Evolutionary conservation across 2,113 vertebrate genomes (phyloP), one percentile per base, ranked within the genome.

Genomic region (Cyanoliseus patagonus): DNA sequence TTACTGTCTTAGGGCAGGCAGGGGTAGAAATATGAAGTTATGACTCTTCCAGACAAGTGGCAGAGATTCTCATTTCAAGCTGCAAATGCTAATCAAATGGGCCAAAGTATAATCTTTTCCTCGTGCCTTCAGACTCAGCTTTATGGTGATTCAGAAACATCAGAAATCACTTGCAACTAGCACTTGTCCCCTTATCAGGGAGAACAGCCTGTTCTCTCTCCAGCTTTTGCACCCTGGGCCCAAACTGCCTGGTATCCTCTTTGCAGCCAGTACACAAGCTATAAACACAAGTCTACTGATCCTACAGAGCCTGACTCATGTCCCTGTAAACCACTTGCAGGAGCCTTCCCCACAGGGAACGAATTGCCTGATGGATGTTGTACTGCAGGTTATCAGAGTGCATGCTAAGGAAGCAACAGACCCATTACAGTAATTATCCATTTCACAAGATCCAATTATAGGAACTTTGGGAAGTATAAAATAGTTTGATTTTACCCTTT

Each of bases 381-480:
- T 83, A 64, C 82, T 79, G 87, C 59, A 47, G 59, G 81, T 85
- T 89, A 63, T 59, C 70, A 66, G 61, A 64, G 87, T 19, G 87
- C 17, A 1, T 88, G 87, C 95, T 95, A 83, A 92, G 90, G 82
- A 93, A 95, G 63, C 82, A 62, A 53, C 49, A 72, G 88, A 88
- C 67, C 87, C 84, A 83, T 88, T 80, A 80, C 44, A 70, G 76
- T 46, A 72, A 85, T 93, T 74, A 88, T n/a, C 78, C 70, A 46
- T 74, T 87, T 44, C 62, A 7, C 49, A 57, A 80, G 87, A 90
- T 93, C 81, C 31, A 91, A 69, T 94, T 91, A 87, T 57, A 69
- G 64, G 66, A 91, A 94, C 84, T 95, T 91, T 59, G 52, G 69
- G 90, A 74, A 93, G 79, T 88, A 95, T 76, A 74, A 91, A 90